phyloP scores from a whole-genome alignment of 1,140 invertebrate genomes.

The Asbolus verrucosus region DNA sequence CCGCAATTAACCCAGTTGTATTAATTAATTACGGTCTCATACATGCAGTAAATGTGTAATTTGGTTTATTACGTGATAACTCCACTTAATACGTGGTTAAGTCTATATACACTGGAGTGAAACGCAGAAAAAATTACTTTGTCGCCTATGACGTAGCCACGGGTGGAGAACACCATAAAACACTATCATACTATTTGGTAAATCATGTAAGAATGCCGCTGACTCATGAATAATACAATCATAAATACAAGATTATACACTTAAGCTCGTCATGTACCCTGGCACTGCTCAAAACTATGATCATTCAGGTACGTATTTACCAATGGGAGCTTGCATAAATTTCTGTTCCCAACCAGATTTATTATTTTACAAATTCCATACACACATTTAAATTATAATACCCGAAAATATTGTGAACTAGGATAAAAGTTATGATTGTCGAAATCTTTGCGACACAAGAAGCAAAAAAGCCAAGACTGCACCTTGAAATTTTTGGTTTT shows the following conservation, averaged over 20 bases:
- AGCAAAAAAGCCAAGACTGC: too few relatives aligned
- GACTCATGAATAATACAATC: conserved; percentile 39
- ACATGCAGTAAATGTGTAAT: conserved; percentile 7
- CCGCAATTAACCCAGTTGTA: conserved; percentile 16
- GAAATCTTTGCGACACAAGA: too few relatives aligned
- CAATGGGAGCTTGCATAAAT: conserved; percentile 35
- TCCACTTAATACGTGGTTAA: neutral
- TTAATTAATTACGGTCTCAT: conserved; percentile 25
- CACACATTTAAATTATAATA: neutral
- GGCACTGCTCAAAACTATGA: conserved; percentile 27
- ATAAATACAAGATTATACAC: conserved; percentile 39
- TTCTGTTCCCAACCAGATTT: conserved; percentile 19
- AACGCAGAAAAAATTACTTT: neutral
- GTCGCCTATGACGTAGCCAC: conserved; percentile 4
- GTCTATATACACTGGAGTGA: neutral
- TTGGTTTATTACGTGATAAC: conserved; percentile 17
- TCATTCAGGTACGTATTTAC: conserved; percentile 20
- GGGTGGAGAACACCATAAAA: conserved; percentile 17
- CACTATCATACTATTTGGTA: conserved; percentile 28
- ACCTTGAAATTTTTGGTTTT: too few relatives aligned
- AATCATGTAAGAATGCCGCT: conserved; percentile 37
- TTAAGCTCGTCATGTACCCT: conserved; percentile 38
- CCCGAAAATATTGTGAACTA: neutral
- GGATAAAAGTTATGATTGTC: too few relatives aligned
- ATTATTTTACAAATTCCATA: conserved; percentile 23